phyloP scores from a whole-genome alignment of 2,888 invertebrate species.

The Anthoptus insignis region DNA sequence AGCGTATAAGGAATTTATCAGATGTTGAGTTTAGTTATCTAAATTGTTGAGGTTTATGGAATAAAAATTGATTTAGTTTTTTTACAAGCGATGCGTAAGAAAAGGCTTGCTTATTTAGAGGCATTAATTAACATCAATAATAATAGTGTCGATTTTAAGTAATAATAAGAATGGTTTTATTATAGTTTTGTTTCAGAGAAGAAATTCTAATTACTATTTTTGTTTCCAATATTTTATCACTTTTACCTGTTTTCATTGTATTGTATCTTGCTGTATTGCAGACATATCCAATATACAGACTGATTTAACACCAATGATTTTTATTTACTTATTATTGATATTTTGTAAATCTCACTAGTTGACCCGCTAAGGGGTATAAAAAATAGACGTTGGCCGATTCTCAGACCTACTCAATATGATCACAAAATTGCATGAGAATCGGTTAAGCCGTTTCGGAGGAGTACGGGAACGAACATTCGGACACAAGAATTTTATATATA shows the following conservation, averaged over 20 bases:
- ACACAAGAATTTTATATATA: not conserved
- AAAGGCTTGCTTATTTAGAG: slow-evolving; percentile 83
- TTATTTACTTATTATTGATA: slow-evolving; percentile 59
- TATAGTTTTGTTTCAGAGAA: slow-evolving; percentile 85
- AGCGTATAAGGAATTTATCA: slow-evolving; percentile 82
- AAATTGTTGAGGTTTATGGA: slow-evolving; percentile 83
- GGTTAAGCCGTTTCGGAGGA: too few relatives aligned
- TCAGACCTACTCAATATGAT: too few relatives aligned
- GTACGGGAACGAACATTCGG: too few relatives aligned
- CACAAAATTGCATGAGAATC: too few relatives aligned
- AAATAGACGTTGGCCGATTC: too few relatives aligned
- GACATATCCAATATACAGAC: slow-evolving; percentile 88
- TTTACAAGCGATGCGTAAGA: slow-evolving; percentile 76
- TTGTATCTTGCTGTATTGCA: slow-evolving; percentile 87
- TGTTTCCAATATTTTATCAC: slow-evolving; percentile 86
- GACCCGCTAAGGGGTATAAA: too few relatives aligned
- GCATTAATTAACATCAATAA: slow-evolving; percentile 86
- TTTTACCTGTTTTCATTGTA: slow-evolving; percentile 86
- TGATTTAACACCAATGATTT: slow-evolving; percentile 75
- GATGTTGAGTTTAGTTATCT: slow-evolving; percentile 84
- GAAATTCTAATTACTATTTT: slow-evolving; percentile 86
- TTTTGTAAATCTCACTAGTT: too few relatives aligned
- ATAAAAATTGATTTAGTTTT: slow-evolving; percentile 75
- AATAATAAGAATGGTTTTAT: slow-evolving; percentile 84
- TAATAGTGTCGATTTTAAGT: slow-evolving; percentile 82